These are phyloP conservation scores for Orestias chungarensis DNA, from an alignment of 2,797 vertebrate species.

Conservation along the genomic window DNA sequence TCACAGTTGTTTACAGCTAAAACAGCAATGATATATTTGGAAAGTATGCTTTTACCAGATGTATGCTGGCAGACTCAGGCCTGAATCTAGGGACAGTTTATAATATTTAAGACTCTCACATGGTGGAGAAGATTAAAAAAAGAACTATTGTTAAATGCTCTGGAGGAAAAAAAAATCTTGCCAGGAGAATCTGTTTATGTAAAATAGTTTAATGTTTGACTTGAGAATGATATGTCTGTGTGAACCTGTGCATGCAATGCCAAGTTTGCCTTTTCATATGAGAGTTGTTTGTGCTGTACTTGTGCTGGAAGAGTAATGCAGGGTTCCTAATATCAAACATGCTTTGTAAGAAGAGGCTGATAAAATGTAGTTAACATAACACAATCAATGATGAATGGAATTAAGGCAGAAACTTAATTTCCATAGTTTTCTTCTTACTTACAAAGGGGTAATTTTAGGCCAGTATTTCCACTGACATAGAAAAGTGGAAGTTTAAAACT, in stretches of 20 bases:
- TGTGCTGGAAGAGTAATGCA: not conserved
- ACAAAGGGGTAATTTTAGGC: not conserved
- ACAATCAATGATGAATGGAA: not conserved
- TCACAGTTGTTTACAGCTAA: slow-evolving; percentile 47
- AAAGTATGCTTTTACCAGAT: slow-evolving; percentile 55
- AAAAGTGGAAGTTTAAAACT: not conserved
- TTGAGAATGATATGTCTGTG: slow-evolving; percentile 30
- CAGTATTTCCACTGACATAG: not conserved
- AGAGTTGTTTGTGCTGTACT: not conserved
- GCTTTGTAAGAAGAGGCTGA: not conserved
- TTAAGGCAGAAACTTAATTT: not conserved
- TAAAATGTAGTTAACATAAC: not conserved
- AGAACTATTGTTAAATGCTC: not conserved
- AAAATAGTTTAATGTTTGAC: slow-evolving; percentile 43
- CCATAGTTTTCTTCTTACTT: not conserved
- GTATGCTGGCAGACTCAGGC: slow-evolving; percentile 51
- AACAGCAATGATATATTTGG: no score
- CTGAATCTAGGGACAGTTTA: slow-evolving; percentile 67
- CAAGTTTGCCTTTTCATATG: slow-evolving; percentile 62
- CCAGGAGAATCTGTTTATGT: slow-evolving; percentile 22
- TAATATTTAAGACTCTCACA: slow-evolving; percentile 53
- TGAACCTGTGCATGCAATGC: slow-evolving; percentile 44
- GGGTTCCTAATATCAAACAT: no score
- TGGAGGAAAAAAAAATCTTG: slow-evolving; percentile 24
- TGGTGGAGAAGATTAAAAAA: slow-evolving; percentile 55